Percentiles rank a stretch among this genome's conserved stretches.
Evolutionary conservation across 2,797 vertebrate species (phyloP).

Genomic region (Mormyrus proboscirostris): DNA sequence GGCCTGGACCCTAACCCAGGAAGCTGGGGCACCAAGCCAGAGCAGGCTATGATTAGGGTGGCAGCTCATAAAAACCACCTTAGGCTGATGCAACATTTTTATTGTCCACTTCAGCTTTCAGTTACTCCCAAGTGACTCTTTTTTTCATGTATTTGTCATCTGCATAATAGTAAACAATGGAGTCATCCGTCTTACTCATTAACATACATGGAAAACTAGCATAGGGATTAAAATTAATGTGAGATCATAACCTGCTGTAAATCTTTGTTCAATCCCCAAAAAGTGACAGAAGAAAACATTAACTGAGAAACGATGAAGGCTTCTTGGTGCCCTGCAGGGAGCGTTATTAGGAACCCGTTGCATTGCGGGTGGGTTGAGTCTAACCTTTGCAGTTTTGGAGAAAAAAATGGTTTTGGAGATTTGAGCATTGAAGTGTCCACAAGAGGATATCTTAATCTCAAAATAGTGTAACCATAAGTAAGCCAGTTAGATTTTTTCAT

Average conservation of each 20-base stretch:
- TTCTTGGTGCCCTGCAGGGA: neutral
- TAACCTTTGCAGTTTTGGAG: neutral
- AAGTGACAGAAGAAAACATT: neutral
- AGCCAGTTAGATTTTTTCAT: neutral
- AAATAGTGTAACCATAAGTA: neutral
- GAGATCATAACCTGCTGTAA: neutral
- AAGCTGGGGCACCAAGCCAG: neutral
- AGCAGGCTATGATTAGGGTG: neutral
- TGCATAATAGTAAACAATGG: neutral
- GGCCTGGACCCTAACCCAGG: neutral
- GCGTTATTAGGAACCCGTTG: neutral
- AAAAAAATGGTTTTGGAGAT: neutral
- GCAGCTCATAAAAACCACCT: neutral
- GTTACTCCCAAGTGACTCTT: neutral
- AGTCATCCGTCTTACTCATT: neutral
- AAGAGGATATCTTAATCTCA: neutral
- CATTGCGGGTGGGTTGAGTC: neutral
- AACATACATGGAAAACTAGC: neutral
- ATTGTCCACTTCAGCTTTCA: neutral
- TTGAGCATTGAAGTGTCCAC: neutral
- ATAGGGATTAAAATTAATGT: neutral
- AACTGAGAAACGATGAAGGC: neutral
- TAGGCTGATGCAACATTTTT: neutral
- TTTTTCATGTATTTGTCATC: neutral
- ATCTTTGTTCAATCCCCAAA: neutral